These are phyloP conservation scores for Sterna hirundo DNA, from an alignment of 2,113 vertebrate species.

Conservation along the genomic window DNA sequence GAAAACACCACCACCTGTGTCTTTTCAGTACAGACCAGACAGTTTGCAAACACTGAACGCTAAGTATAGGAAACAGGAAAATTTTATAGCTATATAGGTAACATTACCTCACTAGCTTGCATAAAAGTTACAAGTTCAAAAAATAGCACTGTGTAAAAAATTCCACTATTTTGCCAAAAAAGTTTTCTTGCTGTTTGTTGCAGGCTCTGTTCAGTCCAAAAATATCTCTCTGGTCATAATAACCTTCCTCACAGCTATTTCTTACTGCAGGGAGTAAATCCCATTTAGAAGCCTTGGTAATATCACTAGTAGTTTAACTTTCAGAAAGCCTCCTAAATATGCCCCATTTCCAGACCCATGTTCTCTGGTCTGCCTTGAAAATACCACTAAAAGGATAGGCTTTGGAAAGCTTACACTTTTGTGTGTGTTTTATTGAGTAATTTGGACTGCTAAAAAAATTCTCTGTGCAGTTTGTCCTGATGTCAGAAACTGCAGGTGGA, in stretches of 20 bases:
- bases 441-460: neutral
- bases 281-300: neutral
- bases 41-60: neutral
- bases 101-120: neutral
- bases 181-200: neutral
- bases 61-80: neutral
- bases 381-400: neutral
- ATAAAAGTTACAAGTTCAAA: neutral
- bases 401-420: neutral
- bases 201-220: neutral
- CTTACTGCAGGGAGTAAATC: neutral
- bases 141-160: neutral
- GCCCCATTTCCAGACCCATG: neutral
- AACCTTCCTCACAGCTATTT: neutral
- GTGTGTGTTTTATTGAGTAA: neutral
- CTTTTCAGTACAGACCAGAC: neutral
- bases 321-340: neutral
- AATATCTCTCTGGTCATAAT: neutral
- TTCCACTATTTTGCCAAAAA: neutral
- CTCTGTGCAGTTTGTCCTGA: neutral
- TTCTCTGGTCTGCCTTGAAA: neutral
- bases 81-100: neutral
- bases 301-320: neutral
- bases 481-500: neutral
- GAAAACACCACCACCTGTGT: neutral